Percentiles rank a stretch among this genome's conserved stretches.
Conservation (phyloP, 1,140 invertebrate species). For the Alviniconcha marisindica region DNA sequence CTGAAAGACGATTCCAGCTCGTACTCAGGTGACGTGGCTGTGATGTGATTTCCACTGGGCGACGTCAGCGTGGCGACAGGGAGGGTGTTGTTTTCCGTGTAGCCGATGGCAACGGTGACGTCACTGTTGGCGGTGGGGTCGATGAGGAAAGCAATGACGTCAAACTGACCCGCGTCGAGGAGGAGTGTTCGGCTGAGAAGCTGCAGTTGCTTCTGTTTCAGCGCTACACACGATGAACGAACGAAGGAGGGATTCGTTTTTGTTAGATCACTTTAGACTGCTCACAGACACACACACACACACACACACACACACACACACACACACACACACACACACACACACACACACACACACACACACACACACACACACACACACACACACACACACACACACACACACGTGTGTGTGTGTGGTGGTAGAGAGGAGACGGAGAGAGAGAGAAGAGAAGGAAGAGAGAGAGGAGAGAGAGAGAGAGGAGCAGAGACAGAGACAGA, state of each 20-base stretch:
- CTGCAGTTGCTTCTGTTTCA: neutral
- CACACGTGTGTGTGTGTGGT: neutral
- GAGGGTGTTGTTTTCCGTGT: neutral
- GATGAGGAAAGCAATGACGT: slow-evolving; percentile 3
- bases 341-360: slow-evolving; percentile 20
- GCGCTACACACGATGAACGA: neutral
- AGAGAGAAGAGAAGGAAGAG: neutral
- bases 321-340: neutral
- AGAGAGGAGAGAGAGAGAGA: slow-evolving; percentile 3
- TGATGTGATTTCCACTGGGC: neutral
- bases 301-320: slow-evolving; percentile 28
- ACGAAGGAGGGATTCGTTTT: neutral
- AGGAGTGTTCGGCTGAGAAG: neutral
- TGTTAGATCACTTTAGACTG: too few relatives aligned
- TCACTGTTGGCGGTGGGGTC: slow-evolving; percentile 10
- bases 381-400: slow-evolving; percentile 18
- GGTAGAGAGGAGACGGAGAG: neutral
- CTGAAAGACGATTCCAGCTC: neutral
- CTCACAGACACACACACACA: slow-evolving; percentile 22
- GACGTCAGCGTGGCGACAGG: neutral
- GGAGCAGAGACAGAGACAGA: slow-evolving; percentile 8
- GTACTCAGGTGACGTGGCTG: neutral
- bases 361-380: slow-evolving; percentile 24
- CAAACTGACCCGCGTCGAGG: neutral
- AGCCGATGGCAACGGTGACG: slow-evolving; percentile 4